These are phyloP conservation scores for Lepidochitona cinerea DNA, from an alignment of 2,888 invertebrate genomes.

Conservation along the genomic window DNA sequence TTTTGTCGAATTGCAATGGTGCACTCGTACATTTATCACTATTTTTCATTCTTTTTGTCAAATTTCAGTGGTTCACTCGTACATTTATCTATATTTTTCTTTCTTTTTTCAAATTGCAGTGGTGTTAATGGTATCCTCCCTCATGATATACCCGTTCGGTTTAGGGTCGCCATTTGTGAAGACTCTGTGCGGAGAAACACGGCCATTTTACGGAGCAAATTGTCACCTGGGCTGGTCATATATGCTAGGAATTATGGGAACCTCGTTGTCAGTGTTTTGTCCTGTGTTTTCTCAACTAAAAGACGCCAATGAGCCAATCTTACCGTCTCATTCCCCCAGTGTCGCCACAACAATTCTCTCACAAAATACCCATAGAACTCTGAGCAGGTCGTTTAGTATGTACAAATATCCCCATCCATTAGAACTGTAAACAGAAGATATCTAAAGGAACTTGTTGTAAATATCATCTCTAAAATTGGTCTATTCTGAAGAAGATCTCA, in stretches of 20 bases:
- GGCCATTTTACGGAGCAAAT: constrained; percentile 62
- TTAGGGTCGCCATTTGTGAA: constrained; percentile 69
- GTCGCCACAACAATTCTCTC: not conserved
- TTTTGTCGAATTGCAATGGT: too few relatives aligned
- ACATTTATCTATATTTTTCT: too few relatives aligned
- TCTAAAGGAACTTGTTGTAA: too few relatives aligned
- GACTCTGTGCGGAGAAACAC: constrained; percentile 64
- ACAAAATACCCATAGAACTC: not conserved
- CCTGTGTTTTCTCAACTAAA: constrained; percentile 66
- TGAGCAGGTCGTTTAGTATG: not conserved
- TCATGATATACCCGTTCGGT: constrained; percentile 70
- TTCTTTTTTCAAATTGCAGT: constrained; percentile 66
- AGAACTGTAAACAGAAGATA: not conserved
- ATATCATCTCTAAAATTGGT: too few relatives aligned
- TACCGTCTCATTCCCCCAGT: not conserved
- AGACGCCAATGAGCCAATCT: not conserved
- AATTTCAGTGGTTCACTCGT: too few relatives aligned
- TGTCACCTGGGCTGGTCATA: constrained; percentile 65
- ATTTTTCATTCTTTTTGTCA: too few relatives aligned
- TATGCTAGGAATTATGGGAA: constrained; percentile 63
- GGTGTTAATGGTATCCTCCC: constrained; percentile 68
- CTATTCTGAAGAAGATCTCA: too few relatives aligned
- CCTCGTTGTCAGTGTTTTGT: constrained; percentile 64
- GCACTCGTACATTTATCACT: too few relatives aligned
- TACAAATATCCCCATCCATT: not conserved